Evolutionary conservation across 2,113 vertebrate genomes (phyloP), one percentile per base, ranked within the genome.

Genomic region (Ciconia boyciana): DNA sequence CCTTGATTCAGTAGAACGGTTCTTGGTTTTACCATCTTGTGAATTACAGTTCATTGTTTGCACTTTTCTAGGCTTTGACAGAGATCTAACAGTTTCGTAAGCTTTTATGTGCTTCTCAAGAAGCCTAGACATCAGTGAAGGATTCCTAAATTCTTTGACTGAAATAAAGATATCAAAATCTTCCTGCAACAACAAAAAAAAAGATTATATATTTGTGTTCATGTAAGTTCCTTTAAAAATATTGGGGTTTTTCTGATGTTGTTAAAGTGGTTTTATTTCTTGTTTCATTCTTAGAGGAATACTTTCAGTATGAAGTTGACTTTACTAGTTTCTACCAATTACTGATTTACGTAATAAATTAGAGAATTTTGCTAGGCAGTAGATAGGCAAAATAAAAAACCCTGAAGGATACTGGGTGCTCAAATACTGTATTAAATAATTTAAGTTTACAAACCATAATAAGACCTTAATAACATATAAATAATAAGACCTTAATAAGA

Each of bases 161-260:
- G 99, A 98, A 95, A 99, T 98, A 85, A 99, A 99, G 96, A 99
- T 98, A 81, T 98, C 98, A 94, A 99, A 99, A 95, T 99, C 98
- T 93, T 99, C 98, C 99, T 99, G 95, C 22, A 82, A 90, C 19
- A 77, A 51, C 5, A 46, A 46, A 55, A 51, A 51, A 62, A 7
- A 29, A 25, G 2, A 46, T 34, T 9, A 51, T 6, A 3, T 17
- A 18, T 41, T 72, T 86, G 7, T 48, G 25, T 60, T 54, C 17
- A 44, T 4, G 2, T 31, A 34, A 26, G 10, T 41, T 58, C 31
- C 36, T 86, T 89, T 18, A 51, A 72, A 90, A 68, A 24, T 4
- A 2, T 11, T 48, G 24, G 14, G 7, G 1, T 3, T 22, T 36
- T 46, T 39, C 34, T 36, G 36, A 75, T 49, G 39, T 39, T 55